These are phyloP conservation scores for Leptogaster cylindrica DNA, from an alignment of 2,888 invertebrate species.

Conservation along the genomic window DNA sequence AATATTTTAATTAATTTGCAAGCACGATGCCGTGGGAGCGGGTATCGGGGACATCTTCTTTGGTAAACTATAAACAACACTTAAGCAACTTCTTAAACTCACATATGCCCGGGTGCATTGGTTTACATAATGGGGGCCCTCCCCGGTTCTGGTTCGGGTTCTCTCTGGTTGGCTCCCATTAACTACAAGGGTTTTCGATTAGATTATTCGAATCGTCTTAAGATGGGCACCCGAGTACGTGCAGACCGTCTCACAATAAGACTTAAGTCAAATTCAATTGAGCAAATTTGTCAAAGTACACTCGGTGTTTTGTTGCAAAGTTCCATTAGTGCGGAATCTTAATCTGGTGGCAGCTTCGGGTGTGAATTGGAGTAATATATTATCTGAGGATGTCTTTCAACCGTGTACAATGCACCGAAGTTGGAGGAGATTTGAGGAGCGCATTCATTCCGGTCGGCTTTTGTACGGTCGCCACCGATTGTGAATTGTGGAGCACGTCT, in stretches of 20 bases:
- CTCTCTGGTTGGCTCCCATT: conserved; percentile 42
- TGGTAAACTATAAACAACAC: conserved; percentile 42
- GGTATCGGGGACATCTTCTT: not conserved
- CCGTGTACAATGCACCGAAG: not conserved
- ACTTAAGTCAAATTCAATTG: conserved; percentile 45
- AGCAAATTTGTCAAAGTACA: conserved; percentile 43
- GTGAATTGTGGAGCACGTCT: not conserved
- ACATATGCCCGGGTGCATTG: conserved; percentile 41
- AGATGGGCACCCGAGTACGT: conserved; percentile 30
- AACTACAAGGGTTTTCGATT: conserved; percentile 45
- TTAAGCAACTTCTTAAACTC: conserved; percentile 34
- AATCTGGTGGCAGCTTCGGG: conserved; percentile 14
- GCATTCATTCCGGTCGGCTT: conserved; percentile 3
- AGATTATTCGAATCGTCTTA: conserved; percentile 44
- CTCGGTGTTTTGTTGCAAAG: conserved; percentile 30
- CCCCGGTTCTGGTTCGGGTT: too few species aligned
- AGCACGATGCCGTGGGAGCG: conserved; percentile 15
- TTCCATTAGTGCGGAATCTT: conserved; percentile 37
- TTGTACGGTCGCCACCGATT: not conserved
- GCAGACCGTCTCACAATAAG: conserved; percentile 35
- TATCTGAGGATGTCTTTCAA: conserved; percentile 29
- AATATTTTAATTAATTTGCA: conserved; percentile 46
- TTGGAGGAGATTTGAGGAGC: conserved; percentile 6
- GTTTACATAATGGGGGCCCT: conserved; percentile 43
- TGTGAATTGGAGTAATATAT: conserved; percentile 30